Percentiles rank a stretch among this genome's conserved stretches.
Evolutionary conservation across 2,113 vertebrate species (phyloP).

Genomic region (Donacobius atricapilla): DNA sequence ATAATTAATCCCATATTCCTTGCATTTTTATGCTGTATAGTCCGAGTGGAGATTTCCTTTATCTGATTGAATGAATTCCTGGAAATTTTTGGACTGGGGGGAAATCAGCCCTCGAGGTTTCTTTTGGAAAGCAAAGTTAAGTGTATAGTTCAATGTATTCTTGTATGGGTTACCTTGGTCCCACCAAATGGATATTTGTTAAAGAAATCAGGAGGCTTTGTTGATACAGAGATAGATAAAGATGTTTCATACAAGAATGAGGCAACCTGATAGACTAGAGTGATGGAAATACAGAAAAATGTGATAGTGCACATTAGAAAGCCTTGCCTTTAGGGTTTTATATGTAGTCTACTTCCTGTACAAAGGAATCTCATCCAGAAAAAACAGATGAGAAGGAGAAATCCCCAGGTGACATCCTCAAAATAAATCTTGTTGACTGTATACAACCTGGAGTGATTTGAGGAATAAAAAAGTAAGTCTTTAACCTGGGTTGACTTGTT

Average conservation of each 20-base stretch:
- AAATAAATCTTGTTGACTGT: background rate
- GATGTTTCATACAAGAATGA: background rate
- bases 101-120: background rate
- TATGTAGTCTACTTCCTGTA: background rate
- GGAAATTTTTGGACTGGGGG: background rate
- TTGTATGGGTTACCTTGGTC: background rate
- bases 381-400: background rate
- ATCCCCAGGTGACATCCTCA: background rate
- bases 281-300: background rate
- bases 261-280: background rate
- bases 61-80: background rate
- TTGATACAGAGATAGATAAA: background rate
- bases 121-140: background rate
- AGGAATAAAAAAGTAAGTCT: conserved; percentile 1
- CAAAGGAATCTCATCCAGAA: background rate
- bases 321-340: background rate
- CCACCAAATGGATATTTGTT: background rate
- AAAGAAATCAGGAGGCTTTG: background rate
- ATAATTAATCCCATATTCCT: background rate
- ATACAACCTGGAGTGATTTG: background rate
- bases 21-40: background rate
- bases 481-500: background rate
- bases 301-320: background rate
- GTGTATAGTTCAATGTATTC: background rate
- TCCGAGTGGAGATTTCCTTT: background rate